Evolutionary conservation across 2,113 vertebrate genomes (phyloP).

Genomic region (Calidris pygmaea): DNA sequence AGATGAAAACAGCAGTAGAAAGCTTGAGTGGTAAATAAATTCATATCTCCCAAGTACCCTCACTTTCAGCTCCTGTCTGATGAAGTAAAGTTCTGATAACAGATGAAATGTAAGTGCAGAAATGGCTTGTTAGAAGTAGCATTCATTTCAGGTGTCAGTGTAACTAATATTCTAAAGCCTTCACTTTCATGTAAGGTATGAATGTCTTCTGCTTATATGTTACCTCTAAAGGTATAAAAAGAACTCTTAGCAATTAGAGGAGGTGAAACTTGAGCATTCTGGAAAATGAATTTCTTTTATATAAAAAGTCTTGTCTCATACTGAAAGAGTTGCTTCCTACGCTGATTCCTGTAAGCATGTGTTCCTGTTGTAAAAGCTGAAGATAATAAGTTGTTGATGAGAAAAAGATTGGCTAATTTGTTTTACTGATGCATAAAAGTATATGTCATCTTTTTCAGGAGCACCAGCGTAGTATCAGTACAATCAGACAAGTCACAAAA

Average conservation of each 20-base stretch:
- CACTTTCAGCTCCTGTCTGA: background rate
- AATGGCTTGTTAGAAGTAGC: background rate
- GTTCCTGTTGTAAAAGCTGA: background rate
- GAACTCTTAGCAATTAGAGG: background rate
- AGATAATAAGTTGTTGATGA: background rate
- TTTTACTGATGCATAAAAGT: background rate
- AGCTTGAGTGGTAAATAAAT: background rate
- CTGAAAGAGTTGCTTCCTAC: background rate
- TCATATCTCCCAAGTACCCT: background rate
- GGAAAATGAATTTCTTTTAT: background rate
- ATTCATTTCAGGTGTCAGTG: background rate
- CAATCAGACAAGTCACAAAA: background rate
- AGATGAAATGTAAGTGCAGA: background rate
- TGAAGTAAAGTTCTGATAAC: background rate
- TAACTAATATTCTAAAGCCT: background rate
- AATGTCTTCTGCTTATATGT: background rate
- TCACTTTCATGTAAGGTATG: background rate
- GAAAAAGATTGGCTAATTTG: background rate
- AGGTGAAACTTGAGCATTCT: background rate
- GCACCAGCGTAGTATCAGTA: background rate
- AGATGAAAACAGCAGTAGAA: background rate
- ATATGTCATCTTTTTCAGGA: background rate
- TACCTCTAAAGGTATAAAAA: background rate
- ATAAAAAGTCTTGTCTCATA: background rate
- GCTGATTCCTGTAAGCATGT: background rate